phyloP scores from a whole-genome alignment of 2,797 vertebrate genomes.

The Ctenosaura bakeri region DNA sequence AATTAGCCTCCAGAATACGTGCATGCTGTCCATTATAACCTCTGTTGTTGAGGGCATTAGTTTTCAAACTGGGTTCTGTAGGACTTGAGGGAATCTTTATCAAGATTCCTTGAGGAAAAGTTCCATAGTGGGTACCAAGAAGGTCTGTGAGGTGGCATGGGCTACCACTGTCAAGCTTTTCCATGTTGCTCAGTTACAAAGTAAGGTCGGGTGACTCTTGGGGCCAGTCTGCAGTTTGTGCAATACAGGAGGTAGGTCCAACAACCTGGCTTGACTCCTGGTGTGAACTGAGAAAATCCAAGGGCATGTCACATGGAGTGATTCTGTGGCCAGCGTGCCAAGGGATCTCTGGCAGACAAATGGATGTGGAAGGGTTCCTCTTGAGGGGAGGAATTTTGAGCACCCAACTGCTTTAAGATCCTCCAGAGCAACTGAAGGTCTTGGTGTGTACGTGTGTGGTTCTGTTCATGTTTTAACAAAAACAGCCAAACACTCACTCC shows the following conservation, averaged over 20 bases:
- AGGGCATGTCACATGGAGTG: not conserved
- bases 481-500: not conserved
- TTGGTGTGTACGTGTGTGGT: not conserved
- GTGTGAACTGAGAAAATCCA: not conserved
- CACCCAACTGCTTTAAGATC: not conserved
- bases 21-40: not conserved
- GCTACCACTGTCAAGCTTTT: not conserved
- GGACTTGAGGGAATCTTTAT: not conserved
- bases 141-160: not conserved
- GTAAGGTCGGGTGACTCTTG: not conserved
- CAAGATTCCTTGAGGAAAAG: not conserved
- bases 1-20: slow-evolving; percentile 38
- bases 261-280: not conserved
- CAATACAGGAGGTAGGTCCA: not conserved
- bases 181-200: not conserved
- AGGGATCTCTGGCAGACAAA: not conserved
- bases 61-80: slow-evolving; percentile 15
- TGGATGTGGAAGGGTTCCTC: not conserved
- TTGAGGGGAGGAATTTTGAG: not conserved
- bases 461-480: not conserved
- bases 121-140: not conserved
- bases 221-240: slow-evolving; percentile 1
- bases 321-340: not conserved
- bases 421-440: not conserved
- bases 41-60: not conserved